A percentile compares a stretch with the other conserved stretches of the same genome.
Conservation (phyloP, 2,888 invertebrate genomes). For the Conistra vaccinii region DNA sequence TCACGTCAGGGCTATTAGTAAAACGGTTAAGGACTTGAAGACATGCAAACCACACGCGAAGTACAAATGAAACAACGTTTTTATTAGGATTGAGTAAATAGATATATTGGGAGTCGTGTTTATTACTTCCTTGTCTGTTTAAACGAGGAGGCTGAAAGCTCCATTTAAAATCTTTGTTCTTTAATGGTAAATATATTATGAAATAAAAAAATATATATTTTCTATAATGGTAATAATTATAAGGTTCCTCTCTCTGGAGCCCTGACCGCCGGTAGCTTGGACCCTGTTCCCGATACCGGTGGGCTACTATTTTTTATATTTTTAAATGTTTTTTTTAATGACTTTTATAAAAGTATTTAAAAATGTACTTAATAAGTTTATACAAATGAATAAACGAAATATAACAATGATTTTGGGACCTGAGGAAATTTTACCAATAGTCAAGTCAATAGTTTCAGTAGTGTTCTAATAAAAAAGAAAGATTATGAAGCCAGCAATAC, state of each 20-base stretch:
- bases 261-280: no score
- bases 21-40: constrained; percentile 79
- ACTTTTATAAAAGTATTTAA: no score
- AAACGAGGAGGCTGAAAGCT: neutral
- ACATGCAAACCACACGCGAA: constrained; percentile 78
- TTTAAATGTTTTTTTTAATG: no score
- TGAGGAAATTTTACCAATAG: neutral
- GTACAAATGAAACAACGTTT: constrained; percentile 36
- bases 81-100: constrained; percentile 28
- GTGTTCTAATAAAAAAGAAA: neutral
- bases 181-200: neutral
- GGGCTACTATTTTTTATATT: no score
- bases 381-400: no score
- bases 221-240: no score
- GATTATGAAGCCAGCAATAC: neutral
- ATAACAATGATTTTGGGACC: neutral
- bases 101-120: neutral
- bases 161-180: neutral
- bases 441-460: neutral
- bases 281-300: no score
- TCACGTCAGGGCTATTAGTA: constrained; percentile 87
- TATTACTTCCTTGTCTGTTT: constrained; percentile 9
- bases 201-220: no score
- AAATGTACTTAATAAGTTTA: no score
- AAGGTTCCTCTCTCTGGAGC: no score